Evolutionary conservation across 2,888 invertebrate species (phyloP).

Genomic region (Andrena hattorfiana): DNA sequence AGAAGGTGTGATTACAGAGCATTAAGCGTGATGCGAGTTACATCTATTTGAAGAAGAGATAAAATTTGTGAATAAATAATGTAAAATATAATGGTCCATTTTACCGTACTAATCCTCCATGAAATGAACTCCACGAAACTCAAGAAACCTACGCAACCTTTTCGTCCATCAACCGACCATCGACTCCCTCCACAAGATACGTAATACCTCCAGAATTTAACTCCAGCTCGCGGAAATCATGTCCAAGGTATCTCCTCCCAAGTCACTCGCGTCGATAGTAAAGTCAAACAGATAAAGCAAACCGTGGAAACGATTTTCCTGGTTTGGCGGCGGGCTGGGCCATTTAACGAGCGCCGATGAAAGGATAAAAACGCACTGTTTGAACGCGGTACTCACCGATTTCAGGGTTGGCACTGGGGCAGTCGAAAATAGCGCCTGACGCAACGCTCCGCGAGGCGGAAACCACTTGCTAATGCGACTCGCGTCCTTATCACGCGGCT

Average conservation of each 20-base stretch:
- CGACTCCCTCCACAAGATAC: too few species aligned
- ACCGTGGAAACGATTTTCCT: neutral
- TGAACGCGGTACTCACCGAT: slow-evolving; percentile 23
- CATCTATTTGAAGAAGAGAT: too few species aligned
- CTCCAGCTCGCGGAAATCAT: neutral
- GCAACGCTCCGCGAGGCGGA: slow-evolving; percentile 13
- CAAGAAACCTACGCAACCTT: too few species aligned
- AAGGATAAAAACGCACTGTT: neutral
- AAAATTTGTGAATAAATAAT: too few species aligned
- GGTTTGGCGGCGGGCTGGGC: neutral
- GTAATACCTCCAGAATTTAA: too few species aligned
- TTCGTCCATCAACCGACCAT: too few species aligned
- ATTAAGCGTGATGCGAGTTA: too few species aligned
- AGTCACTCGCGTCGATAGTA: neutral
- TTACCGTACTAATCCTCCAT: too few species aligned
- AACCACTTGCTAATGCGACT: slow-evolving; percentile 20
- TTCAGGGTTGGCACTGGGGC: neutral
- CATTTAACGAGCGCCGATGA: neutral
- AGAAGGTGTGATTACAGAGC: too few species aligned
- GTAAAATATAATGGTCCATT: too few species aligned
- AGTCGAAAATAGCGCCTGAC: slow-evolving; percentile 35
- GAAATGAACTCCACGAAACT: too few species aligned
- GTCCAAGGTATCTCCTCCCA: neutral
- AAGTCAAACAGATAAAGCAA: slow-evolving; percentile 14
- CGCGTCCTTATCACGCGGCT: slow-evolving; percentile 19